These are phyloP conservation scores for Philhelius pedissequus DNA, from an alignment of 2,888 invertebrate species.

Conservation along the genomic window DNA sequence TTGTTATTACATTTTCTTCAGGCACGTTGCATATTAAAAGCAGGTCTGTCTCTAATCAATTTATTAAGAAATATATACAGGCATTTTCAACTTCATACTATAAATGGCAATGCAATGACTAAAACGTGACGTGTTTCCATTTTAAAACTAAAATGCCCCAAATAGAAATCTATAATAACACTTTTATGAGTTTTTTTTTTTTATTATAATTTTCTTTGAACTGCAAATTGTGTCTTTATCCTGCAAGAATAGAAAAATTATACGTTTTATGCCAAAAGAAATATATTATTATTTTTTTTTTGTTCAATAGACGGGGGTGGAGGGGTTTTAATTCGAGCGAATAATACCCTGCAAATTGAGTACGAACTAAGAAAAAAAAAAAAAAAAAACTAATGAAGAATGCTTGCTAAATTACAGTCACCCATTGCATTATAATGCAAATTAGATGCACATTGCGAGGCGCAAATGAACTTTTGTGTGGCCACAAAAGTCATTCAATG, in stretches of 20 bases:
- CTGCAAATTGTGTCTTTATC: slow-evolving; percentile 9
- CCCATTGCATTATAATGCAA: slow-evolving; percentile 55
- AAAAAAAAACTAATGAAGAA: slow-evolving; percentile 12
- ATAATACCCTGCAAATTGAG: slow-evolving; percentile 33
- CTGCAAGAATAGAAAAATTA: slow-evolving; percentile 16
- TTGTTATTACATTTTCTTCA: not conserved
- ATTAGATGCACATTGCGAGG: slow-evolving; percentile 48
- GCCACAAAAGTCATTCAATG: slow-evolving; percentile 34
- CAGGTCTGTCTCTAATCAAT: not conserved
- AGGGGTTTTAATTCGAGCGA: not conserved
- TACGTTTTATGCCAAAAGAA: not conserved
- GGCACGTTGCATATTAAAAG: not conserved
- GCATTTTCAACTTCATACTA: not conserved
- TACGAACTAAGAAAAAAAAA: not conserved
- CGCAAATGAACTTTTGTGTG: slow-evolving; percentile 54
- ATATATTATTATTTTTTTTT: not conserved
- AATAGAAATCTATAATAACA: not conserved
- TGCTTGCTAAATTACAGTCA: slow-evolving; percentile 40
- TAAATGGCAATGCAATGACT: not conserved
- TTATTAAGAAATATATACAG: not conserved
- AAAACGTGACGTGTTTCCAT: not conserved
- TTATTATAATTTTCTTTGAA: not conserved
- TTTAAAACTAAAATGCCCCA: not conserved
- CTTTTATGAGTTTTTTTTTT: not conserved
- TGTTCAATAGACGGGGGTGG: not conserved